These are phyloP conservation scores for Elysia chlorotica DNA, from an alignment of 1,140 invertebrate genomes.

Conservation along the genomic window DNA sequence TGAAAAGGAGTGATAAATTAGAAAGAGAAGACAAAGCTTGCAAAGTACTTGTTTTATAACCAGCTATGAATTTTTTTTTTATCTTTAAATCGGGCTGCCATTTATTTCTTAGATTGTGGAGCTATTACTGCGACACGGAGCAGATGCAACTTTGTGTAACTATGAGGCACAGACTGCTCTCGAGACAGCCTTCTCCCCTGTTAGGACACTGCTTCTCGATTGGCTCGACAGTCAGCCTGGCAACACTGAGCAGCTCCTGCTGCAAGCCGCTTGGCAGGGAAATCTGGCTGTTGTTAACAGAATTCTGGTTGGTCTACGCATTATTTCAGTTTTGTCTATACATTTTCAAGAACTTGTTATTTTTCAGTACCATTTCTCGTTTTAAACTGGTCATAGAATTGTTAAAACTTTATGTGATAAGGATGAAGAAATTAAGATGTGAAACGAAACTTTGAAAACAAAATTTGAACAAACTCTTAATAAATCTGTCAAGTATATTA, in stretches of 20 bases:
- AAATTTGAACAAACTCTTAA: too few species aligned
- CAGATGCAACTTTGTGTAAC: slow-evolving; percentile 57
- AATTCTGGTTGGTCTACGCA: slow-evolving; percentile 44
- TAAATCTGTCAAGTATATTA: too few species aligned
- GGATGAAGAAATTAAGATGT: too few species aligned
- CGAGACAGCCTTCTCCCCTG: slow-evolving; percentile 49
- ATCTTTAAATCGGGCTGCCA: neutral
- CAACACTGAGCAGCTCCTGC: slow-evolving; percentile 43
- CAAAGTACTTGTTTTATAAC: neutral
- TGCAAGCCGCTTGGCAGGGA: slow-evolving; percentile 60
- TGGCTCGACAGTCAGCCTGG: slow-evolving; percentile 46
- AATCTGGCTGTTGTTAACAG: slow-evolving; percentile 46
- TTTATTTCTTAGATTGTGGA: slow-evolving; percentile 52
- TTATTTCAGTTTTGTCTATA: too few species aligned
- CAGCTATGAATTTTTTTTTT: neutral
- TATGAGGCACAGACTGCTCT: slow-evolving; percentile 56
- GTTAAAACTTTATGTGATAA: too few species aligned
- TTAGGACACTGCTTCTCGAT: slow-evolving; percentile 52
- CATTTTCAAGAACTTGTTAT: too few species aligned
- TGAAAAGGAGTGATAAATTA: too few species aligned
- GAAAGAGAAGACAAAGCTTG: too few species aligned
- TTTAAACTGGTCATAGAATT: too few species aligned
- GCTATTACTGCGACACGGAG: slow-evolving; percentile 54
- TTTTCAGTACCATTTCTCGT: too few species aligned
- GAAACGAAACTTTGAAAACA: too few species aligned